These are phyloP conservation scores for Cephalopholis sonnerati DNA, from an alignment of 2,113 vertebrate species.

Conservation along the genomic window DNA sequence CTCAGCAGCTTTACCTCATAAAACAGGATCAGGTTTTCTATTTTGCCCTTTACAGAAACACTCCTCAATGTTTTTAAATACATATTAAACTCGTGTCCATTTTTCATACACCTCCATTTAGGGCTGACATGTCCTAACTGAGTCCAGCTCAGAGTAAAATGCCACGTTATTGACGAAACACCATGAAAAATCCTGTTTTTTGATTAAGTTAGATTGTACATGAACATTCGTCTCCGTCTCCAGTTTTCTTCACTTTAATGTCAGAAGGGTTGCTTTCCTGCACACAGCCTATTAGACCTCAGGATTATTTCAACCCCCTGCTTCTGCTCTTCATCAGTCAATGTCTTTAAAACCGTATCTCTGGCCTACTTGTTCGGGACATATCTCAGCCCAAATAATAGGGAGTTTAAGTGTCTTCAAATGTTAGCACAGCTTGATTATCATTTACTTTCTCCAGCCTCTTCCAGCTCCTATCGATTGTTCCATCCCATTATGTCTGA, in stretches of 20 bases:
- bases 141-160: slow-evolving; percentile 21
- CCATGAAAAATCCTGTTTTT: not conserved
- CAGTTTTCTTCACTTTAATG: slow-evolving; percentile 2
- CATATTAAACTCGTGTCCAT: slow-evolving; percentile 7
- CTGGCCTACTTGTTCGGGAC: slow-evolving; percentile 34
- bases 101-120: slow-evolving; percentile 33
- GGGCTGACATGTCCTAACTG: slow-evolving; percentile 14
- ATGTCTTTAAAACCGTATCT: slow-evolving; percentile 9
- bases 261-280: not conserved
- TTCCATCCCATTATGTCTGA: slow-evolving; percentile 63
- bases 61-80: slow-evolving; percentile 28
- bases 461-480: slow-evolving; percentile 70
- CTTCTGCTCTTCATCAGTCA: slow-evolving; percentile 31
- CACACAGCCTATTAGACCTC: not conserved
- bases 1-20: slow-evolving; percentile 17
- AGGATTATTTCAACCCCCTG: not conserved
- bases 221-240: slow-evolving; percentile 18
- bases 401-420: slow-evolving; percentile 47
- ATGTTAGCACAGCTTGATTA: slow-evolving; percentile 58
- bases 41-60: slow-evolving; percentile 35
- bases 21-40: slow-evolving; percentile 13
- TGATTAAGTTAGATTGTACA: slow-evolving; percentile 1
- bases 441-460: slow-evolving; percentile 62
- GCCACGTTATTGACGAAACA: slow-evolving; percentile 13
- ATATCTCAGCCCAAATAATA: slow-evolving; percentile 37